phyloP scores from a whole-genome alignment of 2,797 vertebrate species.

The Phaenicophaeus curvirostris region DNA sequence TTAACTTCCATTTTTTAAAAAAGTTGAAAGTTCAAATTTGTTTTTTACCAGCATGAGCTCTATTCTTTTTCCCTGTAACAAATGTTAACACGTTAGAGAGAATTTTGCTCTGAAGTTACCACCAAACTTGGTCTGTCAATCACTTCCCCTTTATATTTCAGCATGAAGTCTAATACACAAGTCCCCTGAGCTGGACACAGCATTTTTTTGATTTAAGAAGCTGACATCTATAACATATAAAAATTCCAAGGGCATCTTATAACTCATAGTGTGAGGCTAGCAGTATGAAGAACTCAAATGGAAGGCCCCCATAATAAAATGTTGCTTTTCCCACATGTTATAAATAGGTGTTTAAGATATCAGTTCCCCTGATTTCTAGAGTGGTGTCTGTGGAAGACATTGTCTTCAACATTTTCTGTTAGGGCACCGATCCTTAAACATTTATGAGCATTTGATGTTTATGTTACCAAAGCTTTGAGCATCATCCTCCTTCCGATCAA shows the following conservation, averaged over 20 bases:
- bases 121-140: neutral
- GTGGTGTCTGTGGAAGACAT: neutral
- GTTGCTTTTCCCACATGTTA: neutral
- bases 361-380: neutral
- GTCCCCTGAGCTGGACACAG: neutral
- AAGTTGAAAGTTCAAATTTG: neutral
- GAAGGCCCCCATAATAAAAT: neutral
- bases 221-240: neutral
- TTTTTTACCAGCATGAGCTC: neutral
- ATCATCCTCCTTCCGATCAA: neutral
- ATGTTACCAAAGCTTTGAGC: neutral
- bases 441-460: neutral
- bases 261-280: neutral
- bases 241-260: neutral
- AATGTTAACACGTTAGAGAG: neutral
- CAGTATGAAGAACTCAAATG: neutral
- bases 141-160: neutral
- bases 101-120: neutral
- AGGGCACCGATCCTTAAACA: neutral
- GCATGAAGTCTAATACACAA: neutral
- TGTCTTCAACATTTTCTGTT: neutral
- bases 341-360: neutral
- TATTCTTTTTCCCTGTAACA: neutral
- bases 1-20: neutral
- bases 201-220: conserved; percentile 31